These are phyloP conservation scores for Pipa parva DNA, from an alignment of 2,113 vertebrate genomes.

Conservation along the genomic window DNA sequence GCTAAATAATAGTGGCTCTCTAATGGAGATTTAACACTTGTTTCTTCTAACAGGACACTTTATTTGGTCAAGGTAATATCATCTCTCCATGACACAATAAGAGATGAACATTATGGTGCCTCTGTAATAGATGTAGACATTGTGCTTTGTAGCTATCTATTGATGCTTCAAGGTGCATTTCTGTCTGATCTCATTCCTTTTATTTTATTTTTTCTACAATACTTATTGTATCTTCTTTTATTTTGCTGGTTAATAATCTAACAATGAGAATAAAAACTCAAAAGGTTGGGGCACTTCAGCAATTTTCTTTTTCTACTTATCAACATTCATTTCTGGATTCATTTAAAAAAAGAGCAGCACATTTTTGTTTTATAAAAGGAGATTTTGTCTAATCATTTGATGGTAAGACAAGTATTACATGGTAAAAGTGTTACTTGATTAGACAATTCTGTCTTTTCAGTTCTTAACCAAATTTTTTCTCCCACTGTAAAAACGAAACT, in stretches of 20 bases:
- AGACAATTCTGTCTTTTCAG: too few relatives aligned
- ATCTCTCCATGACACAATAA: not conserved
- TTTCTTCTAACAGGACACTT: slow-evolving; percentile 4
- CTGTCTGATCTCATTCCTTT: not conserved
- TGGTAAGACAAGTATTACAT: too few relatives aligned
- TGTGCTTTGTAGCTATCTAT: not conserved
- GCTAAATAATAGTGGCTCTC: slow-evolving; percentile 15
- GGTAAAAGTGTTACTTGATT: too few relatives aligned
- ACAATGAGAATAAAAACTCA: not conserved
- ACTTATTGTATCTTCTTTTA: not conserved
- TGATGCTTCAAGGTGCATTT: slow-evolving; percentile 17
- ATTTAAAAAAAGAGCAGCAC: too few relatives aligned
- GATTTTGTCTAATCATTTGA: too few relatives aligned
- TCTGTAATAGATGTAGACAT: not conserved
- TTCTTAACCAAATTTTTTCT: too few relatives aligned
- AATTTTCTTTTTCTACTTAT: too few relatives aligned
- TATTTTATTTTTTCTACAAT: not conserved
- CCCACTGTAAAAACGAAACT: too few relatives aligned
- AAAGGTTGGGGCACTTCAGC: not conserved
- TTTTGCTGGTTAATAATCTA: not conserved
- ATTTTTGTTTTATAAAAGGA: too few relatives aligned
- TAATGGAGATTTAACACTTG: slow-evolving; percentile 25
- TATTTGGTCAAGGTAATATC: slow-evolving; percentile 27
- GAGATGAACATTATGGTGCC: not conserved
- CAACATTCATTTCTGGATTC: too few relatives aligned